Evolutionary conservation across 2,888 invertebrate species (phyloP), one percentile per base, ranked within the genome.

Genomic region (Orchesellides sinensis): DNA sequence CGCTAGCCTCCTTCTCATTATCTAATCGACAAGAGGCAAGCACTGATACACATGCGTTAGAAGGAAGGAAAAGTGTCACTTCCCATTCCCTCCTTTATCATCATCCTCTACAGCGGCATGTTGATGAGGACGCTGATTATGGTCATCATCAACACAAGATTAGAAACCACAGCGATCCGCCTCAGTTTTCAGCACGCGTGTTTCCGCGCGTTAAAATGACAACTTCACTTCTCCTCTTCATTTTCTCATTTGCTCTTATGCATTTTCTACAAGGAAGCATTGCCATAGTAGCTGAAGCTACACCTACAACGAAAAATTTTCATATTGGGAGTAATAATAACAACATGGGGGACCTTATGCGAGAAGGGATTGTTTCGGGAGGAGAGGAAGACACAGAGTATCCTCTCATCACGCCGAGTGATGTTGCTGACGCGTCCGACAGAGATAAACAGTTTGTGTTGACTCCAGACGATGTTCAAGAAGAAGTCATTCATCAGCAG

Each of bases 391-490:
- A 72, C 17, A n/a, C 17, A 5, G 73, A 81, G 23, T 73, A 47
- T 52, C 49, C 73, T 12, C 32, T 66, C 59, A 19, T 2, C n/a
- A 35, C 63, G n/a, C 35, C 52, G 25, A 63, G 54, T 17, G 70
- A 69, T 27, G 32, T 12, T 17, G 45, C 21, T 4, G 54, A 32
- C 27, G 40, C 40, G 4, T 5, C 45, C 21, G 59, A 63, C 19
- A 49, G 27, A 4, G 54, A 56, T 5, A 12, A 47, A n/a, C 10
- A 8, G 3, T 68, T 66, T 40, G 19, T 73, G 0, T 35, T 80
- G 19, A 74, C 68, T 4, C 25, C 74, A 10, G 74, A 82, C n/a
- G 81, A 82, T 25, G 49, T 82, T 23, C 61, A 69, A n/a, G 74
- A 74, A 65, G 45, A 40, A 40, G 40, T 32, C 10, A 5, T 6